These are phyloP conservation scores for Geophilus truncorum DNA, from an alignment of 2,888 invertebrate species.

Conservation along the genomic window DNA sequence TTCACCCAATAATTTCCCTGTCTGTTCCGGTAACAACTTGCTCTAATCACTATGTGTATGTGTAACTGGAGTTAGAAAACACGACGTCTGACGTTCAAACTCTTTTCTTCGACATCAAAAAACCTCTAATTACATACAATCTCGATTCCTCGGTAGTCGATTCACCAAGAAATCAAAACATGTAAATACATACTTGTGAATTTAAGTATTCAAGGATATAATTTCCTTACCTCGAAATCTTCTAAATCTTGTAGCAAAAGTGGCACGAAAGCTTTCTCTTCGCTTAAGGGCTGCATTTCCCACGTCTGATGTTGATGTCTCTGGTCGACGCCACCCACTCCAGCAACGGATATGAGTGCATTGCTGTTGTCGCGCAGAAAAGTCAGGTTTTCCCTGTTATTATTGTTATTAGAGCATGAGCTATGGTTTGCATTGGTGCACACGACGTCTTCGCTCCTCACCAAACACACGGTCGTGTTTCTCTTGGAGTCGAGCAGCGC, in stretches of 20 bases:
- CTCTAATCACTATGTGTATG: not conserved
- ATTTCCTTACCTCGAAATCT: not conserved
- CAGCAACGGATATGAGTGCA: not conserved
- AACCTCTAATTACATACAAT: too few relatives aligned
- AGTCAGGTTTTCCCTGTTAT: not conserved
- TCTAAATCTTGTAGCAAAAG: conserved; percentile 17
- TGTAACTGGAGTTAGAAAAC: too few relatives aligned
- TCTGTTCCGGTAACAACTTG: not conserved
- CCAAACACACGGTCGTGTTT: conserved; percentile 1
- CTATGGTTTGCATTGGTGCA: conserved; percentile 1
- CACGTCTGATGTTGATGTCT: not conserved
- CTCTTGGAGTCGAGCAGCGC: not conserved
- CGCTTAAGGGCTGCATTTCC: not conserved
- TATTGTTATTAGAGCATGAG: conserved; percentile 6
- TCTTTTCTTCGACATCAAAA: not conserved
- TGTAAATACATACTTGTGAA: not conserved
- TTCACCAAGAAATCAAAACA: not conserved
- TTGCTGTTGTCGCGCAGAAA: not conserved
- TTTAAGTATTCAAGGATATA: not conserved
- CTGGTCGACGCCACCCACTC: not conserved
- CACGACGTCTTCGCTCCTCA: not conserved
- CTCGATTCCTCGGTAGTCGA: too few relatives aligned
- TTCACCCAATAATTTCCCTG: not conserved
- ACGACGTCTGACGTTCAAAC: too few relatives aligned
- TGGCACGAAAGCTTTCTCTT: conserved; percentile 6